These are phyloP conservation scores for Orussus abietinus DNA, from an alignment of 1,140 invertebrate species.

Conservation along the genomic window DNA sequence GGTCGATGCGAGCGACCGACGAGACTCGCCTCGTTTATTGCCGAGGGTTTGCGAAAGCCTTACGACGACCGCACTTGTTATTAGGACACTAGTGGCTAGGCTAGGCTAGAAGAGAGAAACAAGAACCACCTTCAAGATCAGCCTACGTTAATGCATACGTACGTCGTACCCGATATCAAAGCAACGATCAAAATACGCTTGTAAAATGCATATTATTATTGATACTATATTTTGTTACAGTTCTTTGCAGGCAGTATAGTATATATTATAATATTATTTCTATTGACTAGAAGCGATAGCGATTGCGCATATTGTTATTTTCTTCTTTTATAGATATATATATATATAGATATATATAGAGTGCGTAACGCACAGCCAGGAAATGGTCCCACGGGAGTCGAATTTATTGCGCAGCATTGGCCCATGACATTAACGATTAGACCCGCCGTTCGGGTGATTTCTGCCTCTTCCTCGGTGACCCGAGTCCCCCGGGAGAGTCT, in stretches of 20 bases:
- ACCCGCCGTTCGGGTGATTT: too few species aligned
- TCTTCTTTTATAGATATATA: constrained; percentile 32
- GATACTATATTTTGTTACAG: constrained; percentile 54
- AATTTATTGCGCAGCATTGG: too few species aligned
- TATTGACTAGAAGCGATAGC: constrained; percentile 39
- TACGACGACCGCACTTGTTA: constrained; percentile 1
- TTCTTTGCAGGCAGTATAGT: constrained; percentile 47
- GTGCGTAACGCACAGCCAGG: too few species aligned
- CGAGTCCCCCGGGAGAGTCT: too few species aligned
- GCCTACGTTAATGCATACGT: background rate
- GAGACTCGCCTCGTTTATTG: background rate
- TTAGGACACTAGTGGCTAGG: constrained; percentile 3
- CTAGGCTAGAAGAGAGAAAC: constrained; percentile 1
- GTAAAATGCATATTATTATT: constrained; percentile 54
- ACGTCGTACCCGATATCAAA: constrained; percentile 42
- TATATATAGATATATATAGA: constrained; percentile 26
- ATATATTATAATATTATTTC: constrained; percentile 50
- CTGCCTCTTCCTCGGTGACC: too few species aligned
- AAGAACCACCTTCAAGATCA: too few species aligned
- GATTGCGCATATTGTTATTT: constrained; percentile 36
- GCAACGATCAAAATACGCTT: constrained; percentile 56
- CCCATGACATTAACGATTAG: constrained; percentile 51
- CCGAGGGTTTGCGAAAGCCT: constrained; percentile 5
- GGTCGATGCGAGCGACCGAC: background rate
- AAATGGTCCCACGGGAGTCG: too few species aligned